A percentile compares a stretch with the other conserved stretches of the same genome.
Conservation (phyloP, 2,888 invertebrate species). For the Halictus quadricinctus region DNA sequence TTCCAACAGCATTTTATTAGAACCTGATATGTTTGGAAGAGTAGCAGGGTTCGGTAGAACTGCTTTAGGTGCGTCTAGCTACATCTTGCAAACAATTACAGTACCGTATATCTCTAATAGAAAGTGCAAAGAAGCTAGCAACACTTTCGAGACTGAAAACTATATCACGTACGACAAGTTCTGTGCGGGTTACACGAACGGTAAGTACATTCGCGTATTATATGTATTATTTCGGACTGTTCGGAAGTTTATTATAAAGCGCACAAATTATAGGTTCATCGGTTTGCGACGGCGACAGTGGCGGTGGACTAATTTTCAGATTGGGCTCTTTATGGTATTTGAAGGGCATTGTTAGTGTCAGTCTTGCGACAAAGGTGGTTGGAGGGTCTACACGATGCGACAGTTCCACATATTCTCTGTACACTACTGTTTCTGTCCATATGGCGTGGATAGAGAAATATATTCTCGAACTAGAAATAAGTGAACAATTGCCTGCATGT, state of each 20-base stretch:
- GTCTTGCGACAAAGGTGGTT: constrained; percentile 68
- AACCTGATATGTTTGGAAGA: constrained; percentile 72
- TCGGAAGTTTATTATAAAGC: constrained; percentile 1
- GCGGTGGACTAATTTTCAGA: constrained; percentile 82
- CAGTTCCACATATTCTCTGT: constrained; percentile 78
- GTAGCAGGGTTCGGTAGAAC: constrained; percentile 81
- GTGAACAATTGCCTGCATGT: constrained; percentile 44
- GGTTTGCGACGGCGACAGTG: constrained; percentile 83
- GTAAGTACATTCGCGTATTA: constrained; percentile 66
- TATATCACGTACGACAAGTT: constrained; percentile 79
- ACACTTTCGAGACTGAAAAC: constrained; percentile 60
- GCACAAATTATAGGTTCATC: constrained; percentile 76
- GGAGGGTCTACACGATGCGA: constrained; percentile 74
- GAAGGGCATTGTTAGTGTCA: constrained; percentile 82
- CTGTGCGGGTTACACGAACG: constrained; percentile 81
- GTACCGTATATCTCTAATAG: constrained; percentile 75
- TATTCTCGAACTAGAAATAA: constrained; percentile 66
- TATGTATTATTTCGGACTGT: background rate
- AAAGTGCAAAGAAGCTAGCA: constrained; percentile 70
- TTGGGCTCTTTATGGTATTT: constrained; percentile 79
- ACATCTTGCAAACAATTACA: constrained; percentile 72
- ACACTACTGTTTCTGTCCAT: constrained; percentile 78
- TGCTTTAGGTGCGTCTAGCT: constrained; percentile 70
- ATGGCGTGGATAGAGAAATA: constrained; percentile 77
- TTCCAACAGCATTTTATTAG: background rate